Conservation (phyloP, 2,888 invertebrate genomes). For the Drosophila paucipuncta region DNA sequence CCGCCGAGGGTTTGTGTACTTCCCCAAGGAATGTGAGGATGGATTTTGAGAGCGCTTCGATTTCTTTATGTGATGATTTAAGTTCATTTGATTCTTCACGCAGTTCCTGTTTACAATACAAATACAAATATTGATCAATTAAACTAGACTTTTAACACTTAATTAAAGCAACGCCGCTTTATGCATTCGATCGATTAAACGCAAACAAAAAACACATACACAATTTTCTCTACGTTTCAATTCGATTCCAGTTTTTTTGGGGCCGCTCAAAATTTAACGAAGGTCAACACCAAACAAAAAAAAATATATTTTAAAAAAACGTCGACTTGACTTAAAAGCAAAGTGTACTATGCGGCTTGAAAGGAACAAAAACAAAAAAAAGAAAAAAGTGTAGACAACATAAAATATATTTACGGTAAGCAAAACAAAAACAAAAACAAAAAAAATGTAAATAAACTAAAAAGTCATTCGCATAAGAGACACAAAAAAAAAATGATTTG, state of each 20-base stretch:
- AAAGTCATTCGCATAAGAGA: constrained; percentile 1
- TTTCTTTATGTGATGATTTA: constrained; percentile 89
- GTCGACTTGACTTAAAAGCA: constrained; percentile 39
- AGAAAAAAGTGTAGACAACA: constrained; percentile 29
- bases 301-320: constrained; percentile 31
- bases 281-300: constrained; percentile 58
- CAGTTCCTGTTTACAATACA: constrained; percentile 87
- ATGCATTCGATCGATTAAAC: constrained; percentile 19
- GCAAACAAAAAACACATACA: constrained; percentile 23
- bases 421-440: constrained; percentile 14
- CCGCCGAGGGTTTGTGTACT: constrained; percentile 89
- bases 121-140: constrained; percentile 20
- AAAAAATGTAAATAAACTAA: constrained; percentile 18
- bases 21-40: constrained; percentile 90
- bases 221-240: constrained; percentile 35
- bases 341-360: constrained; percentile 14
- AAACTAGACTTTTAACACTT: constrained; percentile 10
- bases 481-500: constrained; percentile 1
- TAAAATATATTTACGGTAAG: constrained; percentile 35
- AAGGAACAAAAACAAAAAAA: constrained; percentile 18
- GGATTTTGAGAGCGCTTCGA: constrained; percentile 89
- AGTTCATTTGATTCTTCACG: constrained; percentile 90
- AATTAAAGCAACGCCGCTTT: constrained; percentile 5
- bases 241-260: constrained; percentile 66
- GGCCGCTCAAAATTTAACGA: constrained; percentile 34